phyloP scores from a whole-genome alignment of 2,888 invertebrate species.

The Heliconius ethilla region DNA sequence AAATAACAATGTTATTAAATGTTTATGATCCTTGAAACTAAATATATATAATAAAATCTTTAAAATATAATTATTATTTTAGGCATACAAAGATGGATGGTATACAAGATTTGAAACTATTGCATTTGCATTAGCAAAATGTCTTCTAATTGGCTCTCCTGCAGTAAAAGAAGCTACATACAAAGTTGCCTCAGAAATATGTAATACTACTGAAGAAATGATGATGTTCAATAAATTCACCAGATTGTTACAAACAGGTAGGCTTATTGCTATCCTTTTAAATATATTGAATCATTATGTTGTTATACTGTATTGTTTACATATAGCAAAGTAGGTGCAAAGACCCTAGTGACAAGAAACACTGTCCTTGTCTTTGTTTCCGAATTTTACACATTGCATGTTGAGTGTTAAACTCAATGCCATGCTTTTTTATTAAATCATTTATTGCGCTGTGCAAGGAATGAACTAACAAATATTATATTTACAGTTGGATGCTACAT shows the following conservation, averaged over 20 bases:
- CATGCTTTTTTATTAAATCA: no score
- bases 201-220: constrained; percentile 84
- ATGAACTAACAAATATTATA: no score
- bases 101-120: constrained; percentile 81
- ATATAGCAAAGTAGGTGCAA: no score
- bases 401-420: no score
- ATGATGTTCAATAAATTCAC: constrained; percentile 84
- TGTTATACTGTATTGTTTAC: background rate
- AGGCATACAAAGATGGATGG: constrained; percentile 78
- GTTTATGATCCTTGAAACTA: no score
- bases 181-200: constrained; percentile 78
- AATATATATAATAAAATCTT: background rate
- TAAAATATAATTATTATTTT: constrained; percentile 43
- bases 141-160: constrained; percentile 68
- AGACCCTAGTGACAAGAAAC: no score
- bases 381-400: no score
- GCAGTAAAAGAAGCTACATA: constrained; percentile 80
- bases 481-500: no score
- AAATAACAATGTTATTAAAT: background rate
- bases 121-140: constrained; percentile 85
- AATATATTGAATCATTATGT: background rate
- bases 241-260: constrained; percentile 76
- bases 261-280: background rate
- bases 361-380: no score
- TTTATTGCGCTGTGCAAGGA: no score